Evolutionary conservation across 2,797 vertebrate species (phyloP).

Genomic region (Cyprinodon diabolis): DNA sequence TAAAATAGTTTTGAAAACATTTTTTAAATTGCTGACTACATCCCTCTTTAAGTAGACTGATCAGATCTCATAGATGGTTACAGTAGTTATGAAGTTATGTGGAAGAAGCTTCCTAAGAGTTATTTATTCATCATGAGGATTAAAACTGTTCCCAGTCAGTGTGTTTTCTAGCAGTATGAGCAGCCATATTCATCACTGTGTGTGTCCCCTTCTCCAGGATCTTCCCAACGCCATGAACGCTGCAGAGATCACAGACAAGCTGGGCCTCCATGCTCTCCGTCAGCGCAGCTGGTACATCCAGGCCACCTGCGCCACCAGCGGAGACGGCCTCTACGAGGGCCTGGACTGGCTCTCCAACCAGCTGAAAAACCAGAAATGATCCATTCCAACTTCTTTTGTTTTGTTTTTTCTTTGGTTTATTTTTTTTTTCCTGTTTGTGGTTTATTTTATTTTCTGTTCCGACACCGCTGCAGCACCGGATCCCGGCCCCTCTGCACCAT

Average conservation of each 20-base stretch:
- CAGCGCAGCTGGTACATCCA: constrained; percentile 89
- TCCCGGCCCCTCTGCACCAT: constrained; percentile 63
- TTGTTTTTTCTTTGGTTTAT: constrained; percentile 66
- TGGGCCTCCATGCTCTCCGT: constrained; percentile 84
- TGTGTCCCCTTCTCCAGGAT: constrained; percentile 65
- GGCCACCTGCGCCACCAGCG: constrained; percentile 87
- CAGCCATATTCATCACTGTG: neutral
- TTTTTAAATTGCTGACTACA: too few relatives aligned
- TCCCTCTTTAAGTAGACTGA: neutral
- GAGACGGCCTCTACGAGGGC: constrained; percentile 86
- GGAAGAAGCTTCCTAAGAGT: neutral
- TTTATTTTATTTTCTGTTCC: constrained; percentile 60
- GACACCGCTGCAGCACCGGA: constrained; percentile 79
- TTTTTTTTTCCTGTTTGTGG: neutral
- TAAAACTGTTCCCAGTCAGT: neutral
- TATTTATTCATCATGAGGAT: neutral
- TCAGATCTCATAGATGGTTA: neutral
- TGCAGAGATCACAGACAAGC: constrained; percentile 88
- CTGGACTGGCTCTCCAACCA: constrained; percentile 90
- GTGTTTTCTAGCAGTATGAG: neutral
- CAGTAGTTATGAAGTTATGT: neutral
- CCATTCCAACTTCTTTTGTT: constrained; percentile 74
- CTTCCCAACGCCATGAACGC: constrained; percentile 89
- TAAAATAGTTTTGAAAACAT: neutral
- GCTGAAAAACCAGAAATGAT: constrained; percentile 88